Evolutionary conservation across 2,113 vertebrate species (phyloP).

Genomic region (Erinaceus europaeus): DNA sequence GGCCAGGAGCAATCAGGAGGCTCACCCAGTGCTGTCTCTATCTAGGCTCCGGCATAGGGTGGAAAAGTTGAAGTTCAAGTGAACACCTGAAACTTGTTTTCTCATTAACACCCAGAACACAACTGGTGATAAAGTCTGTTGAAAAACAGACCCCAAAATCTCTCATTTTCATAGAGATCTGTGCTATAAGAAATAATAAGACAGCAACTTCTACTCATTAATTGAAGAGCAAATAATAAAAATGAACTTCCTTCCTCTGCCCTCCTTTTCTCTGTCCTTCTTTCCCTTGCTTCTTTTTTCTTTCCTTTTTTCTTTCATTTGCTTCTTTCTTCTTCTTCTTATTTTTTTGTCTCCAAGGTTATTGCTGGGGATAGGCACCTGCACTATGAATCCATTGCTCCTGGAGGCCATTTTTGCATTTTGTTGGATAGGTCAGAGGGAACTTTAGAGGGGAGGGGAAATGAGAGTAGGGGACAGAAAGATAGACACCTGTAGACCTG

Average conservation of each 20-base stretch:
- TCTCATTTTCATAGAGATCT: slow-evolving; percentile 40
- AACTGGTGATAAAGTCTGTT: neutral
- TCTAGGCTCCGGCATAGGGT: too few species aligned
- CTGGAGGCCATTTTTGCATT: too few species aligned
- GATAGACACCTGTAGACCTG: too few species aligned
- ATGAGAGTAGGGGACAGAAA: too few species aligned
- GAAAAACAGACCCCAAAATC: neutral
- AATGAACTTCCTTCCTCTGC: neutral
- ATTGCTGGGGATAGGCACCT: too few species aligned
- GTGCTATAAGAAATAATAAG: neutral
- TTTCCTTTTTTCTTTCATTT: too few species aligned
- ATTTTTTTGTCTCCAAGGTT: accelerated
- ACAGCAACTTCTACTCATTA: neutral
- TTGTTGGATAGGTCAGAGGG: too few species aligned
- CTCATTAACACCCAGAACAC: neutral
- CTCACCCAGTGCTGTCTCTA: neutral
- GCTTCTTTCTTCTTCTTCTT: accelerated
- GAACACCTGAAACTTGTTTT: neutral
- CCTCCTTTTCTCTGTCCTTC: too few species aligned
- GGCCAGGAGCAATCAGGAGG: neutral
- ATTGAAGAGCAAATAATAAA: neutral
- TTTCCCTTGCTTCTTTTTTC: accelerated
- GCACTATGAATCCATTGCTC: too few species aligned
- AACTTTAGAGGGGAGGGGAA: too few species aligned
- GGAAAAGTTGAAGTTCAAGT: neutral